Evolutionary conservation across 2,888 invertebrate species (phyloP).

Genomic region (Amphipyra tragopoginis): DNA sequence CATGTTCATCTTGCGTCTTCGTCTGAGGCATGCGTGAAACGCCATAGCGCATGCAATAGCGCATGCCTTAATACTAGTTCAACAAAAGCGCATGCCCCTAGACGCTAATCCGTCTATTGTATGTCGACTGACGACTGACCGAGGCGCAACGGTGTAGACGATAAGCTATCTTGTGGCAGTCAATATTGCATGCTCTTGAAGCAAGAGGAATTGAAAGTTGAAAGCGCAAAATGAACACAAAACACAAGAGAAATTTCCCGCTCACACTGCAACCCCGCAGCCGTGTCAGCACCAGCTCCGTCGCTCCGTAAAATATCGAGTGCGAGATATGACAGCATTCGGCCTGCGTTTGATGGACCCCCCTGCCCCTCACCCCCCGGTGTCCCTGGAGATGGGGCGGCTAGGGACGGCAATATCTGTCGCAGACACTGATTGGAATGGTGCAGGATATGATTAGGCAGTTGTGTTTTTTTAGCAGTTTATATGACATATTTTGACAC

Average conservation of each 20-base stretch:
- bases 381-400: neutral
- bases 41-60: too few relatives aligned
- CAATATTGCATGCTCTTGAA: too few relatives aligned
- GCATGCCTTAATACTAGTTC: too few relatives aligned
- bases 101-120: too few relatives aligned
- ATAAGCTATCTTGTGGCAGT: too few relatives aligned
- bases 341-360: slow-evolving; percentile 62
- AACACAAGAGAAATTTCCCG: slow-evolving; percentile 3
- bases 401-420: slow-evolving; percentile 25
- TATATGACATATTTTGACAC: neutral
- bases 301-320: slow-evolving; percentile 61
- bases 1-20: too few relatives aligned
- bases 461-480: slow-evolving; percentile 3
- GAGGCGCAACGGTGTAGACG: too few relatives aligned
- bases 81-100: too few relatives aligned
- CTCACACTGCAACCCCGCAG: slow-evolving; percentile 7
- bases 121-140: too few relatives aligned
- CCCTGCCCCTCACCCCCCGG: neutral
- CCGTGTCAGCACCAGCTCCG: slow-evolving; percentile 51
- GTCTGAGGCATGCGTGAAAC: too few relatives aligned
- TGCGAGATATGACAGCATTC: slow-evolving; percentile 58
- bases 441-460: slow-evolving; percentile 12
- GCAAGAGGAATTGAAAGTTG: too few relatives aligned
- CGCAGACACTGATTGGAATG: slow-evolving; percentile 35
- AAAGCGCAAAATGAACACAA: too few relatives aligned